Percentiles rank a stretch among this genome's conserved stretches.
Evolutionary conservation across 2,113 vertebrate species (phyloP).

Genomic region (Fregetta grallaria): DNA sequence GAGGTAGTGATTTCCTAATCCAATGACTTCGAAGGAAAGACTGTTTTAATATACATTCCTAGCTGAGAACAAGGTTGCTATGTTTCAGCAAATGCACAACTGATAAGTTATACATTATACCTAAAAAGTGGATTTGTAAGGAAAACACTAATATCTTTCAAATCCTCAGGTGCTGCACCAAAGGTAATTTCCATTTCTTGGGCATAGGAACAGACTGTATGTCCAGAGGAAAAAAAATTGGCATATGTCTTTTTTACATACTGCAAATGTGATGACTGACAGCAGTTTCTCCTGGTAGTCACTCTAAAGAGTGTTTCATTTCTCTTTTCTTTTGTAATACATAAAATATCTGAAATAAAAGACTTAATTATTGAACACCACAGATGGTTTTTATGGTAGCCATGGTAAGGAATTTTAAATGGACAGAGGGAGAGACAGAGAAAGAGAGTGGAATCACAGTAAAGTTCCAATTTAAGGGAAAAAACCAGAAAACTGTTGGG

Average conservation of each 20-base stretch:
- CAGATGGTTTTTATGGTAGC: background rate
- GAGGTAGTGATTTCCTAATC: background rate
- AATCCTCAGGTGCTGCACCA: background rate
- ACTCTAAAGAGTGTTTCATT: background rate
- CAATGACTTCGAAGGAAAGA: background rate
- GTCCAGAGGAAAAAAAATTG: background rate
- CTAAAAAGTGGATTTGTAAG: constrained; percentile 1
- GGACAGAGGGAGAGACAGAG: background rate
- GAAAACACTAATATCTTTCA: background rate
- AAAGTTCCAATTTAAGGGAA: background rate
- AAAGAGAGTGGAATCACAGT: background rate
- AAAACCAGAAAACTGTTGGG: background rate
- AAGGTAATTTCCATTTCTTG: constrained; percentile 47
- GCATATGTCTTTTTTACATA: background rate
- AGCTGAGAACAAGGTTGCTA: background rate
- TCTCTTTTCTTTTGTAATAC: background rate
- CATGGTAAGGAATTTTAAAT: background rate
- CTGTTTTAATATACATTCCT: constrained; percentile 22
- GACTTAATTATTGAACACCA: background rate
- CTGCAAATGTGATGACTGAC: background rate
- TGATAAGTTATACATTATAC: background rate
- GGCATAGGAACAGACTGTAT: background rate
- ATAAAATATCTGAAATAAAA: constrained; percentile 2
- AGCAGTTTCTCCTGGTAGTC: background rate
- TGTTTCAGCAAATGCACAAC: constrained; percentile 15